A percentile compares a stretch with the other conserved stretches of the same genome.
Conservation (phyloP, 2,113 vertebrate genomes). For the Malurus alboscapulatus region DNA sequence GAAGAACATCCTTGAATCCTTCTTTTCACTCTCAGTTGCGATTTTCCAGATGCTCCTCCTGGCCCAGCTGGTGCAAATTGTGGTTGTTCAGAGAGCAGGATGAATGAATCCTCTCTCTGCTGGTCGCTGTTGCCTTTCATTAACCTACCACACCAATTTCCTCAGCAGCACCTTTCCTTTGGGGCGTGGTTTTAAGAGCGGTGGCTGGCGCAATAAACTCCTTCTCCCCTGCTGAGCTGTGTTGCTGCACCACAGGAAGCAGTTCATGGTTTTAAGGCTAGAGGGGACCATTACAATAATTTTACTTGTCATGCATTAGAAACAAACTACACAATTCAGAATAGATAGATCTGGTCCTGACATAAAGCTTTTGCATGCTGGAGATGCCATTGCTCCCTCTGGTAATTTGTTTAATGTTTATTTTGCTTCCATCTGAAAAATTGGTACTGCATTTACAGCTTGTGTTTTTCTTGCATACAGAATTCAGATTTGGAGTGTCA, state of each 20-base stretch:
- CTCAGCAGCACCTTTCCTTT: neutral
- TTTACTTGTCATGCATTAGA: neutral
- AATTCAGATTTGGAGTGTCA: neutral
- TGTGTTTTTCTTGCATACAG: neutral
- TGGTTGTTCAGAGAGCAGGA: neutral
- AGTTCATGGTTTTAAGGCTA: conserved; percentile 31
- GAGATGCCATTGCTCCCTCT: neutral
- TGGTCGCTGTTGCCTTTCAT: conserved; percentile 3
- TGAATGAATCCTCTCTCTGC: neutral
- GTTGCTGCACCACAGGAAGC: neutral
- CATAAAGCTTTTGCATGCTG: neutral
- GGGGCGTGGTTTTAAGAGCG: neutral
- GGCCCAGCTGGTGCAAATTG: neutral
- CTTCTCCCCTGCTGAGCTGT: neutral
- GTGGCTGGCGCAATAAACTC: neutral
- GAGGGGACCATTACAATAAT: conserved; percentile 44
- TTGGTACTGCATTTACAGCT: neutral
- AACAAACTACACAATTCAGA: neutral
- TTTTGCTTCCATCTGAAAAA: neutral
- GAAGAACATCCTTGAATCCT: neutral
- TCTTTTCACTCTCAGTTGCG: neutral
- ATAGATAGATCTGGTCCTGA: neutral
- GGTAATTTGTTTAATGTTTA: neutral
- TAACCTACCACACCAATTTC: conserved; percentile 15
- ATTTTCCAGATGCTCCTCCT: neutral